Evolutionary conservation across 2,888 invertebrate species (phyloP), one percentile per base, ranked within the genome.

Genomic region (Sphaeridia pumilis): DNA sequence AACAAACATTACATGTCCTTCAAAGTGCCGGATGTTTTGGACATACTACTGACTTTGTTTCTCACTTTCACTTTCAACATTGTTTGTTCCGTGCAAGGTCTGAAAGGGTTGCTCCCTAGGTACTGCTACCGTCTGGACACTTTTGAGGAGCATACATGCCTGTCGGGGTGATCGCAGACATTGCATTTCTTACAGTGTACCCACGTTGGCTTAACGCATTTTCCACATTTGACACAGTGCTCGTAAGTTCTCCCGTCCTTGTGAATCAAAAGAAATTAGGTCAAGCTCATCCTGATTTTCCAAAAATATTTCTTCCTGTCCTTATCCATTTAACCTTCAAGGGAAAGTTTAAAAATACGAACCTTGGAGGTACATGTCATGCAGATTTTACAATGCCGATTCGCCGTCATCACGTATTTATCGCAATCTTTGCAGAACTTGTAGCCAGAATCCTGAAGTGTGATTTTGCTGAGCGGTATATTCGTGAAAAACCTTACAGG

Each of bases 131-230:
- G n/a, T n/a, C n/a, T n/a, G n/a, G n/a, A n/a, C n/a, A n/a, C n/a
- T n/a, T n/a, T n/a, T n/a, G n/a, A n/a, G n/a, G 38, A 38, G 17
- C 38, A 38, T 17, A 5, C 20, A 17, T 38, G 38, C 20, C 38
- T 38, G 5, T 38, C 38, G 17, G 38, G 38, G 17, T 38, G 38
- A 38, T 38, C 26, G 41, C 55, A 56, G 12, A 20, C 38, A 41
- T 41, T 20, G 27, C 52, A 52, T 5, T 25, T 17, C 1, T 17
- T n/a, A 36, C 56, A 56, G 43, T 56, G 56, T 0, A 46, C 17
- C 49, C 49, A 56, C 17, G 52, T 56, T 5, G 52, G 44, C 42
- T 56, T 56, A 2, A 56, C 56, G 31, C 56, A 56, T 14, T 49
- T 52, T 12, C 43, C 20, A 38, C 56, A 56, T 28, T 43, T 27